Conservation (phyloP, 2,113 vertebrate species). For the Pavo muticus region DNA sequence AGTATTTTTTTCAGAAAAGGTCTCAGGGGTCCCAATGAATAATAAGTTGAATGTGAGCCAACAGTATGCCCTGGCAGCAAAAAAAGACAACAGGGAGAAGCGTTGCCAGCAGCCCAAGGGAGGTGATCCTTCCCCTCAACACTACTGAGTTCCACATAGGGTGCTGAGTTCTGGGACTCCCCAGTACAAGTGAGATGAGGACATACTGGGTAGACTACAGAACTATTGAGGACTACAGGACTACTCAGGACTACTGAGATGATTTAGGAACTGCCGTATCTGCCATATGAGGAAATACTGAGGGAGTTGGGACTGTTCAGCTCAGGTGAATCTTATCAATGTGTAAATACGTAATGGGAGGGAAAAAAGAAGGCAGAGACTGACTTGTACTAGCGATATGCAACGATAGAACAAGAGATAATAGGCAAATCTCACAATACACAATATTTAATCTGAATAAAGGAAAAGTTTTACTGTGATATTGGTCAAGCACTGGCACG, state of each 20-base stretch:
- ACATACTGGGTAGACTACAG: neutral
- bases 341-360: neutral
- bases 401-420: neutral
- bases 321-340: neutral
- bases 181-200: neutral
- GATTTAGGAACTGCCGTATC: neutral
- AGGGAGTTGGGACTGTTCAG: neutral
- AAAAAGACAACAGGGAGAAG: neutral
- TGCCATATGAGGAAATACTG: neutral
- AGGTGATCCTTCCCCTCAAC: neutral
- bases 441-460: neutral
- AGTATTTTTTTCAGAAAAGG: neutral
- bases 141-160: neutral
- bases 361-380: neutral
- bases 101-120: neutral
- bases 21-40: accelerated
- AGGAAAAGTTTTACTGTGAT: neutral
- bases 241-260: neutral
- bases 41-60: neutral
- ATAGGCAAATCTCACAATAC: neutral
- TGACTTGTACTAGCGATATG: neutral
- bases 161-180: neutral
- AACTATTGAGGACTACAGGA: too few relatives aligned
- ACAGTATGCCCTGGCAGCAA: neutral
- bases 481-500: neutral